A percentile compares a stretch with the other conserved stretches of the same genome.
These are phyloP conservation scores for Drosophila falleni DNA, from an alignment of 2,888 invertebrate species.

Conservation along the genomic window DNA sequence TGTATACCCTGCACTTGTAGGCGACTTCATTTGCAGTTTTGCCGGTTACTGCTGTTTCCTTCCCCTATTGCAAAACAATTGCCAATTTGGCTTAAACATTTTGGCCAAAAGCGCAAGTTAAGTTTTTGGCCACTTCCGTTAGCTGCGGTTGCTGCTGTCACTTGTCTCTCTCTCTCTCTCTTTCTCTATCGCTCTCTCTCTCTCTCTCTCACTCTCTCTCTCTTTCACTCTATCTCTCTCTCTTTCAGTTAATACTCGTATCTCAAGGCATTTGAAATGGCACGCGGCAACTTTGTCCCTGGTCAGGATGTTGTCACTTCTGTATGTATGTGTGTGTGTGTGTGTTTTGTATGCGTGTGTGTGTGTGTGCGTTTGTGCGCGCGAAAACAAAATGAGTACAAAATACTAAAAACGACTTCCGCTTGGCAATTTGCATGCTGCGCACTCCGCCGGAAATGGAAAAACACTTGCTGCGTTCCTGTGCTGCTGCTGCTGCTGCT, in stretches of 20 bases:
- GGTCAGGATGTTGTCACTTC: constrained; percentile 79
- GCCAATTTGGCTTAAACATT: constrained; percentile 78
- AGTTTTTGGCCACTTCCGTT: constrained; percentile 62
- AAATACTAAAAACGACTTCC: constrained; percentile 81
- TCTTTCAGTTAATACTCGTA: constrained; percentile 64
- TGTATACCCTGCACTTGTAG: constrained; percentile 8
- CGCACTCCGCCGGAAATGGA: constrained; percentile 72
- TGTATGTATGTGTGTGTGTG: constrained; percentile 19
- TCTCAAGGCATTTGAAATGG: constrained; percentile 70
- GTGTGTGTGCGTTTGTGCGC: constrained; percentile 33
- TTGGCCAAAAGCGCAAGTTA: constrained; percentile 62
- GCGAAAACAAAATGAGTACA: constrained; percentile 80
- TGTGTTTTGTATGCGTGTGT: constrained; percentile 22
- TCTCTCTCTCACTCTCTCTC: constrained; percentile 26
- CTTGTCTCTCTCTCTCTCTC: constrained; percentile 49
- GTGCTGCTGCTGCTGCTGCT: neutral
- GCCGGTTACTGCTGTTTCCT: constrained; percentile 22
- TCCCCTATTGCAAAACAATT: constrained; percentile 65
- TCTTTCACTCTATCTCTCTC: constrained; percentile 44
- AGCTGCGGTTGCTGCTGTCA: constrained; percentile 57
- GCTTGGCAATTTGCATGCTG: constrained; percentile 78
- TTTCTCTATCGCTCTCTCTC: constrained; percentile 24
- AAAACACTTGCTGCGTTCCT: constrained; percentile 66
- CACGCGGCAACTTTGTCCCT: constrained; percentile 76
- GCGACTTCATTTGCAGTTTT: constrained; percentile 52